These are phyloP conservation scores for Ditylenchus dipsaci DNA, from an alignment of 1,140 invertebrate genomes.

Conservation along the genomic window DNA sequence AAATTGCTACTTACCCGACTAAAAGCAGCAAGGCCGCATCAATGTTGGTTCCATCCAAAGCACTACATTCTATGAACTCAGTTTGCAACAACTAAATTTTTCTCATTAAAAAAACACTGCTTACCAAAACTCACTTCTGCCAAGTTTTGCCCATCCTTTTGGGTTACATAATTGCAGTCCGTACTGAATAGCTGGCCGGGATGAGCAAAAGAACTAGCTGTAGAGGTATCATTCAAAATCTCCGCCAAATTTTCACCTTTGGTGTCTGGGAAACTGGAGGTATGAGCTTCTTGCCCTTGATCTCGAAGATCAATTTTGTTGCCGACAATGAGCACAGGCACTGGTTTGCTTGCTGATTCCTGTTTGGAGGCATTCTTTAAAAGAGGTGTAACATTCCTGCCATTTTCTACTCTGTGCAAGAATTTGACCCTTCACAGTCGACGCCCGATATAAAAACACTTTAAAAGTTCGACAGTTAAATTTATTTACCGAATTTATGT, in stretches of 20 bases:
- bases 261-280: neutral
- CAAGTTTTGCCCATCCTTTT: constrained; percentile 43
- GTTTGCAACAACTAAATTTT: constrained; percentile 38
- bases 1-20: constrained; percentile 32
- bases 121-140: constrained; percentile 33
- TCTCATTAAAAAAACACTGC: constrained; percentile 3
- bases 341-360: constrained; percentile 39
- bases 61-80: constrained; percentile 47
- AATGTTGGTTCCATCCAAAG: constrained; percentile 45
- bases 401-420: neutral
- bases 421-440: neutral
- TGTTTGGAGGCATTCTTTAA: constrained; percentile 16
- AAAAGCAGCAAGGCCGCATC: constrained; percentile 43
- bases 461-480: too few species aligned
- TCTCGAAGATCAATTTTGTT: constrained; percentile 44
- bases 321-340: constrained; percentile 44
- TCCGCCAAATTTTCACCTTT: neutral
- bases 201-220: neutral
- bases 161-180: constrained; percentile 30
- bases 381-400: neutral
- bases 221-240: neutral
- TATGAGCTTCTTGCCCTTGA: too few species aligned
- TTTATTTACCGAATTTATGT: too few species aligned
- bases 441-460: neutral
- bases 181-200: neutral